Percentiles rank a stretch among this genome's conserved stretches.
These are phyloP conservation scores for Plecturocebus donacophilus DNA, from an alignment of 2,113 vertebrate genomes.

Conservation along the genomic window DNA sequence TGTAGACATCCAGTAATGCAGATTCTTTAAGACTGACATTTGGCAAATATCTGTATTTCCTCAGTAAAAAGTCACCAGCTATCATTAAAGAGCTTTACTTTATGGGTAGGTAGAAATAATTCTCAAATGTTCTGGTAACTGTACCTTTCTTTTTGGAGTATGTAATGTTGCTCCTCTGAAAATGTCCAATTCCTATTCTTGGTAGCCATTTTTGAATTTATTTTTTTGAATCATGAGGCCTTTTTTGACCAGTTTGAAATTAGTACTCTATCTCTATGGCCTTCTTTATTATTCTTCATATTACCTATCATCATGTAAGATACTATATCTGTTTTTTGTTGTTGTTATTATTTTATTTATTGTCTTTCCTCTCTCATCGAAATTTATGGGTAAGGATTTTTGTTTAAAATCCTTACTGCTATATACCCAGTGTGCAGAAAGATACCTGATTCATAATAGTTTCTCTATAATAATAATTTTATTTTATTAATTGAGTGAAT, in stretches of 20 bases:
- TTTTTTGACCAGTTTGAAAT: neutral
- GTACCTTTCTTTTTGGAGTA: neutral
- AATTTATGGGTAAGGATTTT: neutral
- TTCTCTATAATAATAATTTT: neutral
- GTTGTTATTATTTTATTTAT: neutral
- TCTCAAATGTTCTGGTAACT: neutral
- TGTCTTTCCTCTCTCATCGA: neutral
- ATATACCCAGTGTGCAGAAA: neutral
- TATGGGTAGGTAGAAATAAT: neutral
- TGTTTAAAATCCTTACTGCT: neutral
- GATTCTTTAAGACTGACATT: neutral
- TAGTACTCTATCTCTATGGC: neutral
- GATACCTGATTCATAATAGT: neutral
- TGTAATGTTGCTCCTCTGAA: neutral
- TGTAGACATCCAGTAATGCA: neutral
- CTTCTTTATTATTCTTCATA: neutral
- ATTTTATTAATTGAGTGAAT: neutral
- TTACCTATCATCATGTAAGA: neutral
- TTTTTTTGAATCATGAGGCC: neutral
- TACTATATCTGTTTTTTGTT: neutral
- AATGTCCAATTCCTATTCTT: neutral
- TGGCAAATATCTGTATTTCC: neutral
- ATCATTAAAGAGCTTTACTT: neutral
- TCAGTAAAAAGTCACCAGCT: neutral
- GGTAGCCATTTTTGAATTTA: neutral